These are phyloP conservation scores for Nixonia krombeini DNA, from an alignment of 1,140 invertebrate species.

Conservation along the genomic window DNA sequence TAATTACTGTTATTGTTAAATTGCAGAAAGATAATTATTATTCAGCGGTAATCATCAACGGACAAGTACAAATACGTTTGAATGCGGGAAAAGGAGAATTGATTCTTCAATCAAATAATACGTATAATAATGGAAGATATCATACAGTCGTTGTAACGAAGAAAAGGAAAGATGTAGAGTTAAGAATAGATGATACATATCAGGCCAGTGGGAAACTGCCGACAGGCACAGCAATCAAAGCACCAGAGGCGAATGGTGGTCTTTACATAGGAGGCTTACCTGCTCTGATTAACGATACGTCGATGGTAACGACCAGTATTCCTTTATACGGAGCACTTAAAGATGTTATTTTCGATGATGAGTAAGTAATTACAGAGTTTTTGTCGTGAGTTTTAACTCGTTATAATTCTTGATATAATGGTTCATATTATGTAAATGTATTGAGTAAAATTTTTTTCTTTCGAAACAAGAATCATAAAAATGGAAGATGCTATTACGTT, in stretches of 20 bases:
- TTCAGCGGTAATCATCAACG: constrained; percentile 77
- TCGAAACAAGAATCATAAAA: constrained; percentile 72
- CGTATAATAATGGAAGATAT: constrained; percentile 77
- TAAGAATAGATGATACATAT: constrained; percentile 78
- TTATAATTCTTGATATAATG: constrained; percentile 1
- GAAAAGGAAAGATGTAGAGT: constrained; percentile 70
- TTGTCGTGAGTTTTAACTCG: background rate
- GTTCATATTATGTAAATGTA: too few species aligned
- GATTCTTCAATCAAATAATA: constrained; percentile 74
- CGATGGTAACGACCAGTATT: constrained; percentile 71
- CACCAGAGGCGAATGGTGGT: constrained; percentile 68
- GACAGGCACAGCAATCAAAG: constrained; percentile 69
- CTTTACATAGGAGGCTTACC: constrained; percentile 79
- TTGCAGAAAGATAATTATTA: constrained; percentile 75
- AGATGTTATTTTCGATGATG: constrained; percentile 85
- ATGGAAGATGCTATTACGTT: constrained; percentile 79
- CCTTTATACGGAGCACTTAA: constrained; percentile 82
- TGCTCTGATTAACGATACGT: constrained; percentile 69
- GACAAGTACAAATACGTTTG: constrained; percentile 77
- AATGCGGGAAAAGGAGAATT: constrained; percentile 79
- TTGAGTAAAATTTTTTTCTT: too few species aligned
- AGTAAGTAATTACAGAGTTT: constrained; percentile 71
- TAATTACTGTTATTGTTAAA: background rate
- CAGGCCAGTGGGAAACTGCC: constrained; percentile 71
- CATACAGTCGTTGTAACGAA: constrained; percentile 76